A percentile compares a stretch with the other conserved stretches of the same genome.
Evolutionary conservation across 2,113 vertebrate genomes (phyloP).

Genomic region (Periophthalmodon schlosseri): DNA sequence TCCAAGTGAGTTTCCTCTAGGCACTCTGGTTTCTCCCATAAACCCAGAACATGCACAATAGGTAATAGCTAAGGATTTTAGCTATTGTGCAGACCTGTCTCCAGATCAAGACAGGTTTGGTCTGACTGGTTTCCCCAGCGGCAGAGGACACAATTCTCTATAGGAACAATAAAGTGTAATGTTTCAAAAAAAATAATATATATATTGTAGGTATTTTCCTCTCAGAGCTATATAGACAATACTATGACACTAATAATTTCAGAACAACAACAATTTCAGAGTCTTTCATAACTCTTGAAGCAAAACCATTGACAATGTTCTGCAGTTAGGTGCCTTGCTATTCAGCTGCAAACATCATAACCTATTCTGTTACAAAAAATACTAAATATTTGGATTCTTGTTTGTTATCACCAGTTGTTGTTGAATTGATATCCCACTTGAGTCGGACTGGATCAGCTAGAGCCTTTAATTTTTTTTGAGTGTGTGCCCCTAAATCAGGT

Average conservation of each 20-base stretch:
- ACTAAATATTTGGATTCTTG: background rate
- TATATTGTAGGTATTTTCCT: background rate
- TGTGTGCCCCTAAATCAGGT: background rate
- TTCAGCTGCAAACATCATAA: background rate
- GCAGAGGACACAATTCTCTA: too few relatives aligned
- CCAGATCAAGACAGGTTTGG: too few relatives aligned
- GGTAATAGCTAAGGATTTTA: too few relatives aligned
- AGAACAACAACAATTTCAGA: constrained; percentile 4
- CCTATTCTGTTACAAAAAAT: background rate
- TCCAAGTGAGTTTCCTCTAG: too few relatives aligned
- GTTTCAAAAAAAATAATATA: background rate
- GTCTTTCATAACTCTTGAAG: background rate
- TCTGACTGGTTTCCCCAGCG: too few relatives aligned
- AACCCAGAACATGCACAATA: too few relatives aligned
- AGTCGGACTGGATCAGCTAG: background rate
- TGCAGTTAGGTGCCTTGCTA: background rate
- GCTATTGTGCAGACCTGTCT: too few relatives aligned
- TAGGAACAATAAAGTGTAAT: too few relatives aligned
- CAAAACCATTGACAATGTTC: background rate
- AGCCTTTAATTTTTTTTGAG: background rate
- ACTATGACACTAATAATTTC: constrained; percentile 5
- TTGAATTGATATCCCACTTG: too few relatives aligned
- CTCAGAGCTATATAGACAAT: background rate
- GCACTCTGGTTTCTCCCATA: too few relatives aligned
- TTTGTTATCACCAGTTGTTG: background rate